Evolutionary conservation across 1,140 invertebrate genomes (phyloP), one percentile per base, ranked within the genome.

Genomic region (Venturia canescens): DNA sequence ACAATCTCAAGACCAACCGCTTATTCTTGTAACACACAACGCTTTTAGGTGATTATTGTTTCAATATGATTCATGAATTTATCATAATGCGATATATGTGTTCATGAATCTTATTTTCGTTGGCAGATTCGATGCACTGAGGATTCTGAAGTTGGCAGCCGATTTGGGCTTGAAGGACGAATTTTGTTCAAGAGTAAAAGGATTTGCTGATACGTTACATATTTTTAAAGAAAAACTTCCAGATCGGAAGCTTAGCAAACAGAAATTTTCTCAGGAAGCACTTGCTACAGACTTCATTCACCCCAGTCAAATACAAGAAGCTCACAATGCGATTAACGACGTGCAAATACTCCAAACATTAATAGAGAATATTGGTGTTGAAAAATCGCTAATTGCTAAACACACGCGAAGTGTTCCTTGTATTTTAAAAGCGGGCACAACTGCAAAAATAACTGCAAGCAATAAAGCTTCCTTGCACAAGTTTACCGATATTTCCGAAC

Each of bases 181-280:
- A 29, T 80, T 80, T 38, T 16, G 5, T 13, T 13, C 6, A 15
- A n/a, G 71, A 27, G 78, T 72, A 7, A 21, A 57, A 34, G 67
- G 44, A 57, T 80, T 79, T 57, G 23, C 78, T 9, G 78, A 80
- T 60, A 71, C 67, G 13, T 27, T 80, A 23, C 6, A 38, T 15
- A 50, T 72, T 29, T 80, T 72, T 60, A 18, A 23, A 53, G 78
- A 80, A 80, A 70, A 57, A 71, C 78, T 80, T 23, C 21, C 69
- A 18, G 50, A 80, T 16, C 78, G 78, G 0, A 72, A 71, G 27
- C 71, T 34, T 16, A 69, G 34, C 18, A 72, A 80, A 50, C 48
- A 80, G 31, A 53, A 71, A 34, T 80, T 80, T 31, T 57, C 38
- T 21, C 78, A 80, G n/a, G 78, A 80, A 34, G 69, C 69, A 27